phyloP scores from a whole-genome alignment of 2,797 vertebrate species.

The Myripristis jacobus region DNA sequence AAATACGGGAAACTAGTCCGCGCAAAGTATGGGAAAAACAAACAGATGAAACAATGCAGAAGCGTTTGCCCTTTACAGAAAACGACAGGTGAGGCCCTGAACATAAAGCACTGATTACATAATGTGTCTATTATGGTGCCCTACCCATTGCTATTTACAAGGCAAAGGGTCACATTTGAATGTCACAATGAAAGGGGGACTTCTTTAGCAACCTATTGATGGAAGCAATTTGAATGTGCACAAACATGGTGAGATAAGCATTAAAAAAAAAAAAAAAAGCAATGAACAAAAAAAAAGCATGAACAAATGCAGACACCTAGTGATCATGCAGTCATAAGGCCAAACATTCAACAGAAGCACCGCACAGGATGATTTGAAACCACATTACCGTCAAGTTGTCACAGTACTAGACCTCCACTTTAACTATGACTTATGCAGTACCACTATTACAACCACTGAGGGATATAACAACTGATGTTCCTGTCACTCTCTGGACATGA shows the following conservation, averaged over 20 bases:
- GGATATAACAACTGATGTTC: constrained; percentile 4
- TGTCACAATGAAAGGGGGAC: constrained; percentile 49
- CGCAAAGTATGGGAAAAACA: not conserved
- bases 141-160: constrained; percentile 53
- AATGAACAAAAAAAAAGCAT: constrained; percentile 4
- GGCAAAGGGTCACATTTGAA: constrained; percentile 65
- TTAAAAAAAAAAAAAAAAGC: not conserved
- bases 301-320: not conserved
- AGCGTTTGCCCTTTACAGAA: not conserved
- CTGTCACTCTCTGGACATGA: not conserved
- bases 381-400: constrained; percentile 4
- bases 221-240: constrained; percentile 49
- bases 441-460: constrained; percentile 20
- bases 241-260: not conserved
- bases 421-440: not conserved
- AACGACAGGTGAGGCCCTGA: constrained; percentile 2
- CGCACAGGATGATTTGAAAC: not conserved
- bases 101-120: not conserved
- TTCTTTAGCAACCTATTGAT: constrained; percentile 53
- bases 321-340: constrained; percentile 1
- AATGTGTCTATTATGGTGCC: constrained; percentile 13
- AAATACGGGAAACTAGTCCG: not conserved
- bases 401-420: not conserved
- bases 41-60: not conserved
- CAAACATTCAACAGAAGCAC: constrained; percentile 1